phyloP scores from a whole-genome alignment of 2,113 vertebrate genomes.

The Tiliqua scincoides region DNA sequence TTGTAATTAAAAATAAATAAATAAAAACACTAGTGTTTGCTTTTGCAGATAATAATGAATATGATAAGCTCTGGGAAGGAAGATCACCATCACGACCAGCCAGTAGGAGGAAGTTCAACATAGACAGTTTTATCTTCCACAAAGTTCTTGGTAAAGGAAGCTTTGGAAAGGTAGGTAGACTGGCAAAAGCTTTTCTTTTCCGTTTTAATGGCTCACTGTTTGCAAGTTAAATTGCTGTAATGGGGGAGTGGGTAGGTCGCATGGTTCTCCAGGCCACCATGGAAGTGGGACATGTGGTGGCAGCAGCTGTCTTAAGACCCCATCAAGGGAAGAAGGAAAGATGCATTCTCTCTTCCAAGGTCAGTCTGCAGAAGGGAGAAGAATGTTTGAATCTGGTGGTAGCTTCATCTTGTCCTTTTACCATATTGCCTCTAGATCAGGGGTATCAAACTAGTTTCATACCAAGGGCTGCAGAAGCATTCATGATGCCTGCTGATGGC shows the following conservation, averaged over 20 bases:
- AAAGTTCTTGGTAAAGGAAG: slow-evolving; percentile 98
- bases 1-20: not conserved
- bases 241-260: not conserved
- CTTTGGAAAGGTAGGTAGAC: slow-evolving; percentile 91
- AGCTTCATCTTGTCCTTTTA: not conserved
- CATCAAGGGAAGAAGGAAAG: not conserved
- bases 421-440: too few species aligned
- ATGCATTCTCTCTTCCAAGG: not conserved
- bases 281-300: not conserved
- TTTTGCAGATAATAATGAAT: slow-evolving; percentile 76
- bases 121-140: slow-evolving; percentile 89
- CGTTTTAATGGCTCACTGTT: not conserved
- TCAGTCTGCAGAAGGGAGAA: not conserved
- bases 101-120: slow-evolving; percentile 78
- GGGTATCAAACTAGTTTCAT: too few species aligned
- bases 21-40: slow-evolving; percentile 32
- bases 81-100: slow-evolving; percentile 63
- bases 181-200: not conserved
- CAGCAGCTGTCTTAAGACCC: not conserved
- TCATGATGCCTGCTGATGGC: too few species aligned
- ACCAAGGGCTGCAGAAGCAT: too few species aligned
- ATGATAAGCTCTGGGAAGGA: slow-evolving; percentile 89
- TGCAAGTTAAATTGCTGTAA: not conserved
- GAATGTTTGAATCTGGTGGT: not conserved
- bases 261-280: not conserved